Evolutionary conservation across 1,140 invertebrate genomes (phyloP), one percentile per base, ranked within the genome.

Genomic region (Atta colombica): DNA sequence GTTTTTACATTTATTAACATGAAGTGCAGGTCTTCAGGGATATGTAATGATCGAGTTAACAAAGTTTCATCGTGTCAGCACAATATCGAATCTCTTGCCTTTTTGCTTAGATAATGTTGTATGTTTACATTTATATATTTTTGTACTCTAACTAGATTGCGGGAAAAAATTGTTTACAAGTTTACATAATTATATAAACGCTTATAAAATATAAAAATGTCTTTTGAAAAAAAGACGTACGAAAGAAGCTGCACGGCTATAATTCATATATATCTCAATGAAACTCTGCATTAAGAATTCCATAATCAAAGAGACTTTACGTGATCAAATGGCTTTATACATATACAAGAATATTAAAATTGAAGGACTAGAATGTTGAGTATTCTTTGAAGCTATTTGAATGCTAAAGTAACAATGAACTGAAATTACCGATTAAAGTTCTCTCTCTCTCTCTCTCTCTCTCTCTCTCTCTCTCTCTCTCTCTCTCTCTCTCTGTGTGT

Each of bases 381-480:
- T 60, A 84, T 87, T 53, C 78, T 84, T 87, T 55, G 68, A 49
- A 45, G 39, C 51, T 63, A 87, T 87, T 87, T 84, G 45, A 87
- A 87, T 87, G 60, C 69, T 74, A 68, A 87, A 63, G 58, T 84
- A 87, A 84, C 78, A 84, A 87, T 84, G 68, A 87, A 53, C 25
- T 65, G 10, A 84, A 84, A 60, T 65, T 87, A 71, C 58, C 35
- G 66, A 53, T 8, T 16, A 3, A 28, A 84, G 77, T 72, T 74
- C 25, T 18, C 21, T 72, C 31, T 31, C 31, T 31, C 31, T 31
- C 31, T 31, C 31, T 18, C 21, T 72, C 31, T 31, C 31, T 31
- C 31, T 31, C 31, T 31, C 31, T 74, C 25, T 18, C 21, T 72
- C 31, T 31, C 31, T 31, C 31, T 31, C 31, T 31, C 31, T 74